Evolutionary conservation across 2,888 invertebrate species (phyloP), one percentile per base, ranked within the genome.

Genomic region (Abscondita cerata): DNA sequence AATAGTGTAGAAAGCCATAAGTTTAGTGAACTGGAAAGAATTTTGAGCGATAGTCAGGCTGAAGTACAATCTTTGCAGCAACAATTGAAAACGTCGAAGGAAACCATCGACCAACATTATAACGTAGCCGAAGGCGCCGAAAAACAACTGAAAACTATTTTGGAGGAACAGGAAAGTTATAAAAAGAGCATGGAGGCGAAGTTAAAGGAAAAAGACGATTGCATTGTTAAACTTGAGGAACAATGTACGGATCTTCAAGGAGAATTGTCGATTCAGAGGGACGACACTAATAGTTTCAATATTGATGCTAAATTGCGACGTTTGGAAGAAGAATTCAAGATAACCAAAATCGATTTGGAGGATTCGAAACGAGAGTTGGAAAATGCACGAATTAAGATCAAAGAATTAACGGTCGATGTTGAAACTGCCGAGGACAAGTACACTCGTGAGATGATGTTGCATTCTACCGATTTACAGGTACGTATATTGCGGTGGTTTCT

Each of bases 121-220:
- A 89, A 90, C 70, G 90, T 96, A 70, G 90, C 95, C 0, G 90
- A 93, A 76, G 86, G 87, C 65, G 87, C 94, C 13, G 95, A 96
- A 79, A 87, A 86, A 59, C 92, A 93, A 80, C 81, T 93, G 48
- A 87, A 88, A 52, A 73, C 76, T 16, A 55, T 76, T 1, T 56
- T 73, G 5, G 76, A 78, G 31, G 79, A 89, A 2, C 84, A 85
- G 53, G 82, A 83, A 58, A 84, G 86, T 68, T 86, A 87, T 73
- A 82, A 88, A 72, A 77, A 81, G 44, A 85, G 86, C 71, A 79
- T 87, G 16, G 89, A 90, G 73, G 76, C 78, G 11, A 85, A 88
- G 76, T 77, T 89, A 0, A 80, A 82, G 47, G 80, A 82, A 59
- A 80, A 89, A 4, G 86, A 87, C 73, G 85, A 87, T 38, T 85